A percentile compares a stretch with the other conserved stretches of the same genome.
Evolutionary conservation across 1,140 invertebrate species (phyloP).

Genomic region (Monomorium pharaonis): DNA sequence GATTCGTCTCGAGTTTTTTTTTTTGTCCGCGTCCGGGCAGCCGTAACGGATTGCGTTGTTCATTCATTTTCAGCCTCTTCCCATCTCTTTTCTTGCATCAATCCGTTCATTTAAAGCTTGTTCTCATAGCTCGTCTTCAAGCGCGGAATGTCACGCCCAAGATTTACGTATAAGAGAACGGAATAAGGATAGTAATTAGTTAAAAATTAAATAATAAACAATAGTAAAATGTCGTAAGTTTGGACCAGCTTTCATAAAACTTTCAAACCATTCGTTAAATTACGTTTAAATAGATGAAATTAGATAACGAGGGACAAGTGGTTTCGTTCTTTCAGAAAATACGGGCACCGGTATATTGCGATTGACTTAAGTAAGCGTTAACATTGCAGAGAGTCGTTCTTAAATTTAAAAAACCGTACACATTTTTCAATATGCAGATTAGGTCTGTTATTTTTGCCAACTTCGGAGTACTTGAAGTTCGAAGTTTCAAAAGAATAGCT

Average conservation of each 20-base stretch:
- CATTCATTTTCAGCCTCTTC: constrained; percentile 28
- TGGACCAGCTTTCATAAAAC: not conserved
- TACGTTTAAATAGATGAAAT: constrained; percentile 39
- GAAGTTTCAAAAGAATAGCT: too few relatives aligned
- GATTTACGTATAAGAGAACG: constrained; percentile 33
- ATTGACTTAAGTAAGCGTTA: not conserved
- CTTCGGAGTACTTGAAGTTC: too few relatives aligned
- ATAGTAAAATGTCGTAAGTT: constrained; percentile 40
- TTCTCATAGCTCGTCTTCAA: constrained; percentile 45
- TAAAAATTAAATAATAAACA: not conserved
- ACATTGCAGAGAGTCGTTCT: not conserved
- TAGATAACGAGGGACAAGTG: constrained; percentile 21
- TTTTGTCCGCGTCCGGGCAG: constrained; percentile 27
- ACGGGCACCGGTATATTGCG: constrained; percentile 63
- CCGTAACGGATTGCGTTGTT: constrained; percentile 61
- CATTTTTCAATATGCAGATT: not conserved
- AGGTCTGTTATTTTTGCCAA: too few relatives aligned
- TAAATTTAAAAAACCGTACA: constrained; percentile 7
- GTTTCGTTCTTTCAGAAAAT: constrained; percentile 34
- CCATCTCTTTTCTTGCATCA: constrained; percentile 31
- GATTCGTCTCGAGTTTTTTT: constrained; percentile 70
- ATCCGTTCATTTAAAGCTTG: constrained; percentile 62
- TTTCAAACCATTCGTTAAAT: not conserved
- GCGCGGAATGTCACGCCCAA: constrained; percentile 17
- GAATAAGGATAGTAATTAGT: too few relatives aligned